Evolutionary conservation across 1,140 invertebrate genomes (phyloP), one percentile per base, ranked within the genome.

Genomic region (Antheraea pernyi): DNA sequence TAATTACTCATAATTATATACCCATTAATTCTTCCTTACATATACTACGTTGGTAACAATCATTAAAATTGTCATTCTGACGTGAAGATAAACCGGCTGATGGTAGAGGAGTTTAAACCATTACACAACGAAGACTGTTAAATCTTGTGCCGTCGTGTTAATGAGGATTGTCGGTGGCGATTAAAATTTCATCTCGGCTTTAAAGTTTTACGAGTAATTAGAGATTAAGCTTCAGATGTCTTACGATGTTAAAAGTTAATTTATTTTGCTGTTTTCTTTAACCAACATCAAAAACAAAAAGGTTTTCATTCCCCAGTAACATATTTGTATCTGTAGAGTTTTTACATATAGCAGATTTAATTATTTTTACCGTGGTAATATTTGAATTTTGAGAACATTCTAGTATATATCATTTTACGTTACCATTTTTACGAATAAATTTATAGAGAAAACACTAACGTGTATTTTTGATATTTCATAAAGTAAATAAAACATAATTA

Each of bases 81-180:
- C 46, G 46, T 53, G 46, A 53, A 53, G 46, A 53, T 53, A 53
- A 53, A 53, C 46, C 46, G 46, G 11, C 11, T 53, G 46, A 6
- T n/a, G 46, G 39, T 53, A 16, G 6, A 53, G 5, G 16, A 53
- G 46, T 16, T 16, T 53, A 53, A 13, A 16, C 11, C 19, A 19
- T 19, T 11, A 11, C 19, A 19, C 19, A 4, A 30, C 60, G 30
- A 22, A 22, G 19, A 30, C n/a, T 22, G 68, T 73, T 73, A 67
- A 73, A 73, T 73, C 72, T 70, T 73, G 63, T 63, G 65, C 69
- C 69, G 72, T 69, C 69, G 72, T 73, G 71, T 73, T 73, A 73
- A 73, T 73, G 72, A 73, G 72, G 64, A 62, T 19, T 63, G 22
- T 22, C 18, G 65, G 46, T 5, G 68, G 18, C 61, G 72, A 73